Percentiles rank a stretch among this genome's conserved stretches.
Conservation (phyloP, 2,113 vertebrate genomes). For the Pristiophorus japonicus region DNA sequence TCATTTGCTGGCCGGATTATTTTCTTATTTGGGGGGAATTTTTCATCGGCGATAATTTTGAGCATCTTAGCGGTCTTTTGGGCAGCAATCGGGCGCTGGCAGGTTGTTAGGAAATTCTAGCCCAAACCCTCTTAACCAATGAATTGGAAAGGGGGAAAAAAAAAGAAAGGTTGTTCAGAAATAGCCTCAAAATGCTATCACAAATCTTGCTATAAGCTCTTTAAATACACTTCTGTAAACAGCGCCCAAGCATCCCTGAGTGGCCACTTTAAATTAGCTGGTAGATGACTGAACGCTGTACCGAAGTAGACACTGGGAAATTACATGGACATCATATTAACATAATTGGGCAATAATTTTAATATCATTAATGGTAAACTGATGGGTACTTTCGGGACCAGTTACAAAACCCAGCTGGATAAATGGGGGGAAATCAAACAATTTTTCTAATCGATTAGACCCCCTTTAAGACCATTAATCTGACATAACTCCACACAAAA, state of each 20-base stretch:
- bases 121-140: not conserved
- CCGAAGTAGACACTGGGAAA: not conserved
- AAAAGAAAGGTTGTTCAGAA: not conserved
- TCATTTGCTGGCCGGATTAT: too few species aligned
- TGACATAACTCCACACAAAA: too few species aligned
- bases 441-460: not conserved
- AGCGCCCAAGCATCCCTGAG: not conserved
- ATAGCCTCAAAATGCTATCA: not conserved
- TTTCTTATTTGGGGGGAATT: too few species aligned
- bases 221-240: not conserved
- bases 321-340: not conserved
- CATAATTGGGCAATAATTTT: not conserved
- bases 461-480: not conserved
- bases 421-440: not conserved
- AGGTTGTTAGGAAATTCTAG: too few species aligned
- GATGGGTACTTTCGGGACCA: not conserved
- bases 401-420: conserved; percentile 5
- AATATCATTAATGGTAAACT: not conserved
- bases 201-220: not conserved
- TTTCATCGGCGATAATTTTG: too few species aligned
- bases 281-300: not conserved
- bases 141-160: not conserved
- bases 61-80: too few species aligned
- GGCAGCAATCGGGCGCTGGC: too few species aligned
- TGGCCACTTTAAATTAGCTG: not conserved